Conservation (phyloP, 2,113 vertebrate genomes). For the Hylia prasina region DNA sequence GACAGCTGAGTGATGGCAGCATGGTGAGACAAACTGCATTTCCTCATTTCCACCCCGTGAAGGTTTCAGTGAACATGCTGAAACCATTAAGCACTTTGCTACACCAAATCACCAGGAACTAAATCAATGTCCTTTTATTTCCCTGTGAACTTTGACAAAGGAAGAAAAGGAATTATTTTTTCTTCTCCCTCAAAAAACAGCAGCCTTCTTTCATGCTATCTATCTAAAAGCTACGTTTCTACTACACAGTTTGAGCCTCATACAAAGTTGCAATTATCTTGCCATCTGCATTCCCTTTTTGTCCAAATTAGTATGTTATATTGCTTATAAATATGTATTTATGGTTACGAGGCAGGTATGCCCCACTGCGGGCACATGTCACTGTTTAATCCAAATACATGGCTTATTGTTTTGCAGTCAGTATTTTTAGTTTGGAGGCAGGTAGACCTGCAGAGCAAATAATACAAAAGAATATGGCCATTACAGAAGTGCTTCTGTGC, state of each 20-base stretch:
- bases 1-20: not conserved
- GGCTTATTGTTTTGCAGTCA: not conserved
- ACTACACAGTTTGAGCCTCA: not conserved
- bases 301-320: slow-evolving; percentile 20
- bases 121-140: slow-evolving; percentile 17
- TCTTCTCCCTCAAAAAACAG: not conserved
- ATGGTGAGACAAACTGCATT: not conserved
- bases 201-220: not conserved
- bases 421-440: not conserved
- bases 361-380: not conserved
- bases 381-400: slow-evolving; percentile 28
- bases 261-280: slow-evolving; percentile 11
- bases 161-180: not conserved
- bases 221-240: slow-evolving; percentile 13
- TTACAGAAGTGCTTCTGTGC: not conserved
- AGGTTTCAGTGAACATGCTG: not conserved
- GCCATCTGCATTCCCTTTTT: slow-evolving; percentile 38
- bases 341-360: not conserved
- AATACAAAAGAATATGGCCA: not conserved
- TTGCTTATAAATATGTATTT: slow-evolving; percentile 24
- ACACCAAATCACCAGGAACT: slow-evolving; percentile 30
- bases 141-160: slow-evolving; percentile 13
- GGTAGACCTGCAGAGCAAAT: not conserved
- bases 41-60: not conserved
- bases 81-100: not conserved